Evolutionary conservation across 2,113 vertebrate species (phyloP), one percentile per base, ranked within the genome.

Genomic region (Martes martes): DNA sequence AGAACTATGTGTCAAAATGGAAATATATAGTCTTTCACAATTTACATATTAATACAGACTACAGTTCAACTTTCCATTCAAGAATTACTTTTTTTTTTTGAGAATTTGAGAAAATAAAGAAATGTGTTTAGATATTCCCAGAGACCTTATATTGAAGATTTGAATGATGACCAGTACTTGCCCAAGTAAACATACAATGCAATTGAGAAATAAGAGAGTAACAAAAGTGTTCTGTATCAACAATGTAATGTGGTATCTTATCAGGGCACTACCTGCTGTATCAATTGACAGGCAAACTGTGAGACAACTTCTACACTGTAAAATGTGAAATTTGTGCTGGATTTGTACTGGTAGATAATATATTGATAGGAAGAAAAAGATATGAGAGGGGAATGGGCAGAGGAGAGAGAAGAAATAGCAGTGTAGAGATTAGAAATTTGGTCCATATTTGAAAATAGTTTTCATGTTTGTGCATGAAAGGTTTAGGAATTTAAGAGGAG

Each of bases 191-290:
- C 31, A 63, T 42, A 39, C 28, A 42, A 31, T 33, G 26, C 90
- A 85, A 7, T 28, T 86, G 26, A 31, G 14, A 74, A 82, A 71
- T 19, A 61, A 61, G 3, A 33, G 47, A 59, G 6, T 5, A 16
- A 59, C 13, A 39, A 39, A 55, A 0, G 1, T 50, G 31, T 67
- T 45, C 55, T 84, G 33, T 10, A n/a, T 6, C 3, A 26, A 11
- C 23, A 67, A 11, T 28, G n/a, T 24, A 85, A 81, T 0, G 0
- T 33, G 31, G 13, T 33, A 23, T 76, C 0, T 10, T 45, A 1
- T 42, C 1, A 84, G n/a, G 1, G 0, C 7, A 63, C 11, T 55
- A 11, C 55, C 1, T 52, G 1, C 15, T 69, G 1, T 45, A 28
- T 86, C 18, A 73, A 6, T 83, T 97, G 65, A 45, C 45, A 95